phyloP scores from a whole-genome alignment of 2,797 vertebrate genomes.

The Mus spretus region DNA sequence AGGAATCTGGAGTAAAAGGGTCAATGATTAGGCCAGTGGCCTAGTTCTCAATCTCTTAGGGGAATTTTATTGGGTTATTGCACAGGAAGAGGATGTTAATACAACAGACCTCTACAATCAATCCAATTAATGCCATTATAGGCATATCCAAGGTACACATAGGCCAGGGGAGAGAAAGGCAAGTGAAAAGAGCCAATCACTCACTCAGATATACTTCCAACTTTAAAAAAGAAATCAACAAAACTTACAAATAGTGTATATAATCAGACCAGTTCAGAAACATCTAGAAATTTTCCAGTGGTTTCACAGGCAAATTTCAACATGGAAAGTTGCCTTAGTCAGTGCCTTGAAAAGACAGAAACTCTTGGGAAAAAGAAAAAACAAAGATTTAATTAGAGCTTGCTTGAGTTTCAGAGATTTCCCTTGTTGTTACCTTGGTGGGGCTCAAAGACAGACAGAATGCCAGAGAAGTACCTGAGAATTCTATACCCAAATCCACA shows the following conservation, averaged over 20 bases:
- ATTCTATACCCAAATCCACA: too few relatives aligned
- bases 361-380: background rate
- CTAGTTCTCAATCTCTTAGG: background rate
- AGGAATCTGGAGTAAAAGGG: background rate
- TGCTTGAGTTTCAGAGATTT: background rate
- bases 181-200: background rate
- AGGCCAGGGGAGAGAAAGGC: background rate
- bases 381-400: background rate
- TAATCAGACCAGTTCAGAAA: background rate
- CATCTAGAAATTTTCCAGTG: background rate
- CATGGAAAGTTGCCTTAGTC: background rate
- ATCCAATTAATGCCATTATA: background rate
- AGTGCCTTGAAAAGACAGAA: background rate
- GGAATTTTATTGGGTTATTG: background rate
- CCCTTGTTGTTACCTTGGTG: too few relatives aligned
- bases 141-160: background rate
- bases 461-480: background rate
- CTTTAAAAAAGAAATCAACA: background rate
- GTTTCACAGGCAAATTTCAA: conserved; percentile 29
- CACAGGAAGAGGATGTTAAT: background rate
- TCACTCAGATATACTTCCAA: background rate
- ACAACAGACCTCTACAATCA: background rate
- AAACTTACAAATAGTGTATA: background rate
- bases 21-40: background rate
- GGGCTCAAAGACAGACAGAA: background rate